A percentile compares a stretch with the other conserved stretches of the same genome.
phyloP scores from a whole-genome alignment of 2,797 vertebrate species.

The Borostomias antarcticus region DNA sequence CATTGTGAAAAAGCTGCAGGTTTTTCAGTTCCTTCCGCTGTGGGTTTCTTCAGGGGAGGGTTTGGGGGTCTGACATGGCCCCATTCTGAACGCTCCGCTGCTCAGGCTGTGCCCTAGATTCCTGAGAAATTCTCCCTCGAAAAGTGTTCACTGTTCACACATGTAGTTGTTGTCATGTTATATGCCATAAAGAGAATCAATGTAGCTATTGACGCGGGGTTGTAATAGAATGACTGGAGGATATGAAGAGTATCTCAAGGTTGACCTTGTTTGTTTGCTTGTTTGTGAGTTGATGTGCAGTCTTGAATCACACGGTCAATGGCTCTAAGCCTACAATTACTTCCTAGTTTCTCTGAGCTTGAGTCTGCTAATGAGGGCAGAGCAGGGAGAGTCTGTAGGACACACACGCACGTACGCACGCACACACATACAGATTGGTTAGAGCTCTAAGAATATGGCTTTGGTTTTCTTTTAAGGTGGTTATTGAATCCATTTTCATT shows the following conservation, averaged over 20 bases:
- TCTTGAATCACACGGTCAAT: background rate
- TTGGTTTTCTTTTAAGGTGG: background rate
- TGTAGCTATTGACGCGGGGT: no score
- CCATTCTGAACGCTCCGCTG: background rate
- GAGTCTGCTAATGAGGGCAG: background rate
- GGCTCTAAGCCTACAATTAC: background rate
- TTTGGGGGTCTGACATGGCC: slow-evolving; percentile 1
- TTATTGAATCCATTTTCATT: background rate
- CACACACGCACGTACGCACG: background rate
- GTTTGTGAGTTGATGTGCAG: background rate
- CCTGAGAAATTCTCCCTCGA: slow-evolving; percentile 4
- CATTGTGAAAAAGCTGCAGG: background rate
- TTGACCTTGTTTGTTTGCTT: background rate
- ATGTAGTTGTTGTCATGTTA: background rate
- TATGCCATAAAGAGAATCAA: no score
- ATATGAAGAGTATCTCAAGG: no score
- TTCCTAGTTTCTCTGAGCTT: background rate
- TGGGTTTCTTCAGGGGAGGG: background rate
- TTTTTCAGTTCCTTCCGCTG: background rate
- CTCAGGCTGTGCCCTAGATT: slow-evolving; percentile 30
- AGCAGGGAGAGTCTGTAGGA: background rate
- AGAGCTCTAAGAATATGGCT: background rate
- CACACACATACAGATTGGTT: background rate
- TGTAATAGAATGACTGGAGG: no score
- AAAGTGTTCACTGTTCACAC: background rate